phyloP scores from a whole-genome alignment of 1,140 invertebrate species.

The Formica selysi region DNA sequence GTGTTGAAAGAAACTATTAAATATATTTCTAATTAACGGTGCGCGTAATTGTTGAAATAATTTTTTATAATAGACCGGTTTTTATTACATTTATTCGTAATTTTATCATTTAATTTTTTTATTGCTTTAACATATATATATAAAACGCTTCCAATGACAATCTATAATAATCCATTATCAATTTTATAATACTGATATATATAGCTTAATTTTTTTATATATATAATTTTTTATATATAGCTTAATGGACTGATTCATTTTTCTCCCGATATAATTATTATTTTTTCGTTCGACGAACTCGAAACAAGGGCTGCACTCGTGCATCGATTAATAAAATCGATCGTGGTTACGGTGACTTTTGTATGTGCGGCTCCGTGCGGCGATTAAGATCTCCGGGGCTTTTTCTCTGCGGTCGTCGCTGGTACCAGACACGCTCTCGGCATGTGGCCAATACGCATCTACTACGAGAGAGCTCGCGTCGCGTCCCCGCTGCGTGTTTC shows the following conservation, averaged over 20 bases:
- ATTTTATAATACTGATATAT: background rate
- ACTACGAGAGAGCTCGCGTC: slow-evolving; percentile 62
- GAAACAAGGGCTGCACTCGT: slow-evolving; percentile 12
- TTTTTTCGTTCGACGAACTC: background rate
- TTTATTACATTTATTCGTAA: background rate
- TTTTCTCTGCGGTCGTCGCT: slow-evolving; percentile 13
- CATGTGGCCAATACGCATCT: slow-evolving; percentile 78
- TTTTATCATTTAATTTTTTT: background rate
- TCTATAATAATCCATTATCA: background rate
- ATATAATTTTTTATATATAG: too few species aligned
- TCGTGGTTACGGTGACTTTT: slow-evolving; percentile 44
- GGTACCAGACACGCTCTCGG: slow-evolving; percentile 77
- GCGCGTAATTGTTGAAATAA: background rate
- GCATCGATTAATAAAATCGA: slow-evolving; percentile 1
- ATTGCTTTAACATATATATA: background rate
- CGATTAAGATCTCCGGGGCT: slow-evolving; percentile 71
- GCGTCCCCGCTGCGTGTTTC: slow-evolving; percentile 75
- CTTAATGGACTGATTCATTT: background rate
- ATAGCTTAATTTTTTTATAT: background rate
- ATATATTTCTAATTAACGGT: background rate
- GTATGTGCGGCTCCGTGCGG: slow-evolving; percentile 14
- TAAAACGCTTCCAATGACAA: background rate
- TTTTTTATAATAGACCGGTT: background rate
- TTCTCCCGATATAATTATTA: slow-evolving; percentile 27
- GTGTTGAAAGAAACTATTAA: slow-evolving; percentile 3